Base-by-base conservation (phyloP, 1,140 invertebrate genomes). In the Choristoneura fumiferana region DNA sequence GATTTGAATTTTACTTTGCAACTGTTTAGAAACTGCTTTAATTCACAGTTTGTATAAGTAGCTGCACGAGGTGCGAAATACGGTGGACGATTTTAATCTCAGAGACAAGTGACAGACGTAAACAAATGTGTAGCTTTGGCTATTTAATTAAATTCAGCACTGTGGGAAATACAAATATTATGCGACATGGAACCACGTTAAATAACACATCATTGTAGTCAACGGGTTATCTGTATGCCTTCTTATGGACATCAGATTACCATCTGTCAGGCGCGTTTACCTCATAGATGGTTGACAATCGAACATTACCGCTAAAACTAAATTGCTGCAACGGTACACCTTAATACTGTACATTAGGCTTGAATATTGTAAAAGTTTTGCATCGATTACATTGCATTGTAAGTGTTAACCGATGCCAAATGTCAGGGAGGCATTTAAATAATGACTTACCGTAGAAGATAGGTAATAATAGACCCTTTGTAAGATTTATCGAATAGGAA, bases 401-500 rank as follows among this genome's bases (percentile, higher is more conserved):
- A 18, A 22, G 43, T 49, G 36, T 52, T 63, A 67, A 58, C 55
- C 62, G 62, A 65, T 49, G 22, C 37, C 37, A 58, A 68, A 64
- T 64, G 66, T 69, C 66, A 65, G 60, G 43, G 57, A 58, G 56
- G 62, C 49, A 54, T 62, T 58, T 58, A 62, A 62, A 57, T 69
- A 65, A 69, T 65, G 60, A 55, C 18, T 29, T 43, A 60, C 34
- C 39, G 57, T 64, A 56, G 36, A 60, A 69, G 65, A 69, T 57
- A 40, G 60, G 35, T 59, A 61, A 58, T 63, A 59, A 55, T 22
- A 22, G 56, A 39, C 38, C 49, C 33, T 56, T 43, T 57, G 36
- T 22, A 4, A 53, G 60, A 72, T 69, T 68, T 72, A 72, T 69
- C 58, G 29, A 40, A 64, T 29, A 53, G 63, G 63, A 72, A 69